Evolutionary conservation across 2,797 vertebrate genomes (phyloP).

Genomic region (Adrianichthys oophorus): DNA sequence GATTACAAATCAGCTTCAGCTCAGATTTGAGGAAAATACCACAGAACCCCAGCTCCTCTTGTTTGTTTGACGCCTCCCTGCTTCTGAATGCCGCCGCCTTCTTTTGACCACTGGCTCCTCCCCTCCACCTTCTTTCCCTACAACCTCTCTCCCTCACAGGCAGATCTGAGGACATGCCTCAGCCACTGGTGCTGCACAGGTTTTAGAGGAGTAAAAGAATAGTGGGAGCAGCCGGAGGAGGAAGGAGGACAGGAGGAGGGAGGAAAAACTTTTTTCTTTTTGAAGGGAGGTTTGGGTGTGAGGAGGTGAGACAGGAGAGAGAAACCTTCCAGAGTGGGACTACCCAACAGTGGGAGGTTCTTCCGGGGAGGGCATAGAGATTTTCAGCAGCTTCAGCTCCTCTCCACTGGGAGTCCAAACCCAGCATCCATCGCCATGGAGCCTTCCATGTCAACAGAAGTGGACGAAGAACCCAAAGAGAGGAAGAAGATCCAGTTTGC

Average conservation of each 20-base stretch:
- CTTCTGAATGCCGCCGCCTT: conserved; percentile 33
- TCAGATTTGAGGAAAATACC: conserved; percentile 53
- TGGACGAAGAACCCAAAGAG: conserved; percentile 85
- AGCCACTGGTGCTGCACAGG: conserved; percentile 65
- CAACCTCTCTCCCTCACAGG: conserved; percentile 65
- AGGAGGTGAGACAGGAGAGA: conserved; percentile 32
- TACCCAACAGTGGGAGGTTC: conserved; percentile 49
- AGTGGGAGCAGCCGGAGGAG: conserved; percentile 19
- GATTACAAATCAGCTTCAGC: conserved; percentile 77
- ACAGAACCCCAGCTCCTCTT: conserved; percentile 22
- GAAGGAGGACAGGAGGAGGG: conserved; percentile 25
- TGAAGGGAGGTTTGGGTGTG: conserved; percentile 11
- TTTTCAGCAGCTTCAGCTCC: conserved; percentile 22
- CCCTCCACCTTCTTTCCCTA: conserved; percentile 20
- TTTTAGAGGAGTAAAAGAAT: conserved; percentile 42
- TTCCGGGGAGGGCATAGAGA: conserved; percentile 48
- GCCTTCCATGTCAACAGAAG: conserved; percentile 62
- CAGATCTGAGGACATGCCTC: conserved; percentile 63
- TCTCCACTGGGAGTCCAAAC: conserved; percentile 46
- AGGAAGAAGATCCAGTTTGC: conserved; percentile 96
- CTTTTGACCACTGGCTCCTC: conserved; percentile 24
- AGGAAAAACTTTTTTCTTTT: conserved; percentile 8
- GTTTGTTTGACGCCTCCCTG: conserved; percentile 33
- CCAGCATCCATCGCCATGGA: conserved; percentile 70
- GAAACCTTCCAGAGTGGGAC: conserved; percentile 42